Evolutionary conservation across 2,797 vertebrate species (phyloP), one percentile per base, ranked within the genome.

Genomic region (Diglossa cyanea): DNA sequence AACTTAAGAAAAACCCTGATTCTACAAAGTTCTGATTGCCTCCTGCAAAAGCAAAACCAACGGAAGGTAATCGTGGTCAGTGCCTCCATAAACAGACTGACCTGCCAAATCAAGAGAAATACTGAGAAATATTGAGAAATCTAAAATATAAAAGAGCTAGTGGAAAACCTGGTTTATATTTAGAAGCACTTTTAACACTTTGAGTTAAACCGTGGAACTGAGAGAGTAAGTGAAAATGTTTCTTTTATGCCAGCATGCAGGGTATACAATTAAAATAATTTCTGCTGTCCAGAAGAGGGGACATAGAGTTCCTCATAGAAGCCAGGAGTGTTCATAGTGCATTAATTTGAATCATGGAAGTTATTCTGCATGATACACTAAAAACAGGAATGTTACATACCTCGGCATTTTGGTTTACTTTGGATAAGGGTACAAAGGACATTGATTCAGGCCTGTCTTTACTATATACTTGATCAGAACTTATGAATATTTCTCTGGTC

Each of bases 71-170:
- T 45, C 28, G n/a, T 25, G 66, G 31, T 74, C 91, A 87, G 88
- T 4, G 61, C 68, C 88, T 82, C 67, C 37, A 80, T 23, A 92
- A 95, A 87, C 68, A 92, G 28, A 12, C 18, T 39, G 44, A 81
- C 53, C 33, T 86, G 70, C 83, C 88, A 96, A 91, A 95, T 94
- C 83, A 96, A 90, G 86, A 93, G 80, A 95, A 96, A 86, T 90
- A 95, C 80, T 84, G 86, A 92, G 88, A 94, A 92, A 92, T 73
- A 91, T 13, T 87, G 39, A 67, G 88, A 95, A 94, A 92, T 65
- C 57, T 62, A 91, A 93, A 95, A 33, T 68, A 87, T 76, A 67
- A 92, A 95, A 89, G 40, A 92, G 53, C 39, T 77, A 74, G 86
- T 75, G 73, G 88, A 93, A 93, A 96, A 81, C 48, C 35, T 76